Evolutionary conservation across 2,113 vertebrate genomes (phyloP).

Genomic region (Nerophis lumbriciformis): DNA sequence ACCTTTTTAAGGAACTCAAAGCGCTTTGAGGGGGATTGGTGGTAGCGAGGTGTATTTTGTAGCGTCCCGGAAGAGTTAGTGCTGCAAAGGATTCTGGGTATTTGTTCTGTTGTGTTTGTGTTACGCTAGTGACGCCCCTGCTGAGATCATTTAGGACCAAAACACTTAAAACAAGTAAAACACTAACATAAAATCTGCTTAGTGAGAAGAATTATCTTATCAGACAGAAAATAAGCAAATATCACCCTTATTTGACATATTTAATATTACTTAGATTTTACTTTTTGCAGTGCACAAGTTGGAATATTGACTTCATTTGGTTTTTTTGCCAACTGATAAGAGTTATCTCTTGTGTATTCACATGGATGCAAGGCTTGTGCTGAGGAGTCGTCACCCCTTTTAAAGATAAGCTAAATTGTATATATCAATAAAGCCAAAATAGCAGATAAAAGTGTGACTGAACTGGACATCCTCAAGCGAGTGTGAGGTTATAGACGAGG

Average conservation of each 20-base stretch:
- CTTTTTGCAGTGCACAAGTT: slow-evolving; percentile 6
- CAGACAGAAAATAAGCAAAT: slow-evolving; percentile 9
- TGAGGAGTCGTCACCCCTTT: slow-evolving; percentile 45
- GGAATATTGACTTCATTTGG: slow-evolving; percentile 25
- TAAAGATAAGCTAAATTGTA: slow-evolving; percentile 50
- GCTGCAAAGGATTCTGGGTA: too few relatives aligned
- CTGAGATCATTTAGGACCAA: too few relatives aligned
- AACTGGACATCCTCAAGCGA: slow-evolving; percentile 20
- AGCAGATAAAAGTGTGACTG: slow-evolving; percentile 28
- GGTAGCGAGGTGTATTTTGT: too few relatives aligned
- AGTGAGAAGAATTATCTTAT: too few relatives aligned
- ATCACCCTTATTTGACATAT: slow-evolving; percentile 39
- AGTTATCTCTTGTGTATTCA: slow-evolving; percentile 65
- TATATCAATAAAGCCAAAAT: slow-evolving; percentile 59
- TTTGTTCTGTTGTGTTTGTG: too few relatives aligned
- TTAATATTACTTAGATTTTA: slow-evolving; percentile 42
- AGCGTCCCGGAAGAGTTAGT: too few relatives aligned
- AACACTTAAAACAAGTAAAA: too few relatives aligned
- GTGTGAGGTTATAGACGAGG: slow-evolving; percentile 34
- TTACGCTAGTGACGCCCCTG: too few relatives aligned
- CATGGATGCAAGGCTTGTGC: slow-evolving; percentile 53
- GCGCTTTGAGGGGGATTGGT: too few relatives aligned
- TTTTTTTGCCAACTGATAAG: slow-evolving; percentile 32
- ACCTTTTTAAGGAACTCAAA: too few relatives aligned
- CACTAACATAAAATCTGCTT: too few relatives aligned